A percentile compares a stretch with the other conserved stretches of the same genome.
Conservation (phyloP, 2,113 vertebrate species). For the Megaceryle maxima region DNA sequence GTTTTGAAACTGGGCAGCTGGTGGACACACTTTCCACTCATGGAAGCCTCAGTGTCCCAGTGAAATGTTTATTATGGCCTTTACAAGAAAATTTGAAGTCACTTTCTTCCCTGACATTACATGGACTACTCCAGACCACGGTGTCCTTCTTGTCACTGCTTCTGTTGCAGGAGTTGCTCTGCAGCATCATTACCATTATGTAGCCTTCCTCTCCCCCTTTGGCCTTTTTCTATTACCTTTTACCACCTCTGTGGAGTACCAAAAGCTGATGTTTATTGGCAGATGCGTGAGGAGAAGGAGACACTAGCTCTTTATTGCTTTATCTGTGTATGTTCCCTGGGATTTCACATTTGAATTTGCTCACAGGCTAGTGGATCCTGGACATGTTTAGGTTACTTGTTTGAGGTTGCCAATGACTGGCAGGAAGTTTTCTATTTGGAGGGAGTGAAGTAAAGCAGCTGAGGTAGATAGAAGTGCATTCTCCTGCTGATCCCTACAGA, state of each 20-base stretch:
- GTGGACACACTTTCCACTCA: neutral
- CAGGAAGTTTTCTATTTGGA: neutral
- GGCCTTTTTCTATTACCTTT: neutral
- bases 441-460: neutral
- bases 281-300: neutral
- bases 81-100: neutral
- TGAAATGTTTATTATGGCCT: rapidly evolving
- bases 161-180: neutral
- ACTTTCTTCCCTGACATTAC: neutral
- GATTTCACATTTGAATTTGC: neutral
- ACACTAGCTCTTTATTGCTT: neutral
- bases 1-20: neutral
- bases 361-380: neutral
- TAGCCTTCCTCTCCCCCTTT: neutral
- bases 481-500: neutral
- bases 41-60: neutral
- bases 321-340: rapidly evolving
- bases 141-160: neutral
- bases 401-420: neutral
- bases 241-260: neutral
- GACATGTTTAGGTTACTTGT: neutral
- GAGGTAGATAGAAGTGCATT: neutral
- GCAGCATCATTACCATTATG: rapidly evolving
- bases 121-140: neutral
- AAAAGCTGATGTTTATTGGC: neutral